Conservation (phyloP, 2,797 vertebrate species). For the Phaenicophaeus curvirostris region DNA sequence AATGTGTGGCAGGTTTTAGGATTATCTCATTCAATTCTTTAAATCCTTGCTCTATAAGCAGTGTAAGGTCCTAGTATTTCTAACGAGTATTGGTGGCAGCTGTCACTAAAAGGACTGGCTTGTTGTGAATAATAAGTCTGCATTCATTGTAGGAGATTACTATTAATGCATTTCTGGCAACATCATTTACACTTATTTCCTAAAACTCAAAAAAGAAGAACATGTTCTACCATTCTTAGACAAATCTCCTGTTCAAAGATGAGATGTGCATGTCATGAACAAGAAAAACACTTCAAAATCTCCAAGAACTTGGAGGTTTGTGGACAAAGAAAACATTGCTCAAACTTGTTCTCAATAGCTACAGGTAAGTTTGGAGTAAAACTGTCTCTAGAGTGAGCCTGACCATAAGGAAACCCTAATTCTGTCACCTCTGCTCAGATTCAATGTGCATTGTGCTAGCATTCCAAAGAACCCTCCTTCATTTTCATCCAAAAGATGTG, state of each 20-base stretch:
- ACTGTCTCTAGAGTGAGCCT: not conserved
- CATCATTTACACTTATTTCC: not conserved
- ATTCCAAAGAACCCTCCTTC: not conserved
- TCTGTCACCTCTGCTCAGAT: not conserved
- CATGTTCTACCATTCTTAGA: not conserved
- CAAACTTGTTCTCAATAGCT: not conserved
- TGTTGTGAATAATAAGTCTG: slow-evolving; percentile 36
- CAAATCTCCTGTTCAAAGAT: slow-evolving; percentile 1
- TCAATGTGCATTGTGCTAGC: not conserved
- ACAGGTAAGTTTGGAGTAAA: not conserved
- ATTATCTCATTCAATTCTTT: slow-evolving; percentile 9
- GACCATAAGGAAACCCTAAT: not conserved
- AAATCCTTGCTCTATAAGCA: slow-evolving; percentile 10
- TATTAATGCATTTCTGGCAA: not conserved
- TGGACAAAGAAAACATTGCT: not conserved
- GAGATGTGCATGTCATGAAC: not conserved
- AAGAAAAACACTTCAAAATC: not conserved
- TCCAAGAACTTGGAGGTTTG: not conserved
- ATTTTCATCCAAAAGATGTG: not conserved
- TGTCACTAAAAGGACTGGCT: slow-evolving; percentile 32
- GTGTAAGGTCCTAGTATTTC: not conserved
- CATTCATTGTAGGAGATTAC: not conserved
- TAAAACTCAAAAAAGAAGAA: not conserved
- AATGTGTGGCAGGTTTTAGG: not conserved
- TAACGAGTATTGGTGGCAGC: slow-evolving; percentile 34